These are phyloP conservation scores for Megalops cyprinoides DNA, from an alignment of 2,797 vertebrate species.

Conservation along the genomic window DNA sequence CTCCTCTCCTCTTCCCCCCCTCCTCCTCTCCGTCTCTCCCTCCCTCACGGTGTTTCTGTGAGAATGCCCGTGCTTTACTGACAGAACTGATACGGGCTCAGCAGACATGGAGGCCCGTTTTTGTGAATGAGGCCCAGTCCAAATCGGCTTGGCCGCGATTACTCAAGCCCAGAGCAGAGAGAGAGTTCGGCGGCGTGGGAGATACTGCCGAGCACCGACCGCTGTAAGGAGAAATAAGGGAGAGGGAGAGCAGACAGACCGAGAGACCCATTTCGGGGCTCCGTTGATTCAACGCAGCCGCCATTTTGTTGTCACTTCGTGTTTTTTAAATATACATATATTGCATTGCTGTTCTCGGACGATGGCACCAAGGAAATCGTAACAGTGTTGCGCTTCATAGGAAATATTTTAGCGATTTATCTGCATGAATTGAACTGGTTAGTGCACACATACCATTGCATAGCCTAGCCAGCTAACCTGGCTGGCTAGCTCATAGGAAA, in stretches of 20 bases:
- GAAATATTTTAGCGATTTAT: conserved; percentile 28
- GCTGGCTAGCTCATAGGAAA: conserved; percentile 52
- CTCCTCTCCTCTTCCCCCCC: conserved; percentile 5
- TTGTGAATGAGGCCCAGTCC: conserved; percentile 74
- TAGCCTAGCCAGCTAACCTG: conserved; percentile 20
- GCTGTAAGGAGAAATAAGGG: conserved; percentile 54
- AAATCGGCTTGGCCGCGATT: conserved; percentile 74
- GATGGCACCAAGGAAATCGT: conserved; percentile 16
- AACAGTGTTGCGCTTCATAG: conserved; percentile 15
- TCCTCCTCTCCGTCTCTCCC: conserved; percentile 21
- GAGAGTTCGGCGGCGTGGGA: conserved; percentile 60
- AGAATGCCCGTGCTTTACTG: conserved; percentile 80
- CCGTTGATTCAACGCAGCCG: conserved; percentile 85
- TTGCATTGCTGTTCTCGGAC: conserved; percentile 12
- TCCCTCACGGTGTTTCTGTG: conserved; percentile 54
- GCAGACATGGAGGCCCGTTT: conserved; percentile 83
- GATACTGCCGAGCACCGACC: conserved; percentile 57
- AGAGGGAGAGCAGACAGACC: conserved; percentile 60
- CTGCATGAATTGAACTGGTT: conserved; percentile 20
- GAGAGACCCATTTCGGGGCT: conserved; percentile 81
- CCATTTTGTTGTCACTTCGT: conserved; percentile 87
- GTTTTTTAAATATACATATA: conserved; percentile 68
- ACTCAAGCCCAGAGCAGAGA: conserved; percentile 62
- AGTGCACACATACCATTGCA: conserved; percentile 16
- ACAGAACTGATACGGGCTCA: conserved; percentile 81